These are phyloP conservation scores for Xyliphius kryptos DNA, from an alignment of 2,113 vertebrate genomes.

Conservation along the genomic window DNA sequence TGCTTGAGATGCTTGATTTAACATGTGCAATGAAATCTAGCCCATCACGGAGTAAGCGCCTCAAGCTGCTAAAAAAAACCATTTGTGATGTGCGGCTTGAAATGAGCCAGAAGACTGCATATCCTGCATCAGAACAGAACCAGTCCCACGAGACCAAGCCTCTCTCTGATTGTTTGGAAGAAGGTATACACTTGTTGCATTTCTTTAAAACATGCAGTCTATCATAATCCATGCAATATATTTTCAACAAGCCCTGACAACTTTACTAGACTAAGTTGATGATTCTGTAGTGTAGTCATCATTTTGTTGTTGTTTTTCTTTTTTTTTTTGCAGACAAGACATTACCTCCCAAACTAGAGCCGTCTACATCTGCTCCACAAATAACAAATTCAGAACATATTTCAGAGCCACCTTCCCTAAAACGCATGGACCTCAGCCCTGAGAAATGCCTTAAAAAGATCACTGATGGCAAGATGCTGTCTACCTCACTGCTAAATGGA, in stretches of 20 bases:
- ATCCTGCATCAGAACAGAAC: conserved; percentile 53
- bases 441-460: conserved; percentile 78
- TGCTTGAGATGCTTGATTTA: conserved; percentile 88
- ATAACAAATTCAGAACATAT: conserved; percentile 72
- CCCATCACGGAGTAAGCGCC: conserved; percentile 87
- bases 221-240: no score
- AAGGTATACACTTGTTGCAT: conserved; percentile 59
- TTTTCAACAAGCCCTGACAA: background rate
- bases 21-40: conserved; percentile 91
- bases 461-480: conserved; percentile 74
- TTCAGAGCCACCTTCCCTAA: conserved; percentile 78
- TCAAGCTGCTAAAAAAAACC: conserved; percentile 87
- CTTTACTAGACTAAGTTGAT: no score
- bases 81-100: conserved; percentile 78
- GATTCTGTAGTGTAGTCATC: background rate
- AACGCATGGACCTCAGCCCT: conserved; percentile 71
- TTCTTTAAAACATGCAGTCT: no score
- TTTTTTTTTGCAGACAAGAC: conserved; percentile 78
- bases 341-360: conserved; percentile 81
- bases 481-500: conserved; percentile 77
- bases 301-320: no score
- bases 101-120: conserved; percentile 71
- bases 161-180: conserved; percentile 53
- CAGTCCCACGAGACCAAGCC: conserved; percentile 52
- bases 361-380: conserved; percentile 77